phyloP scores from a whole-genome alignment of 30 jellyfish, hydroid and myxozoan species.

The Rhopilema esculentum region DNA sequence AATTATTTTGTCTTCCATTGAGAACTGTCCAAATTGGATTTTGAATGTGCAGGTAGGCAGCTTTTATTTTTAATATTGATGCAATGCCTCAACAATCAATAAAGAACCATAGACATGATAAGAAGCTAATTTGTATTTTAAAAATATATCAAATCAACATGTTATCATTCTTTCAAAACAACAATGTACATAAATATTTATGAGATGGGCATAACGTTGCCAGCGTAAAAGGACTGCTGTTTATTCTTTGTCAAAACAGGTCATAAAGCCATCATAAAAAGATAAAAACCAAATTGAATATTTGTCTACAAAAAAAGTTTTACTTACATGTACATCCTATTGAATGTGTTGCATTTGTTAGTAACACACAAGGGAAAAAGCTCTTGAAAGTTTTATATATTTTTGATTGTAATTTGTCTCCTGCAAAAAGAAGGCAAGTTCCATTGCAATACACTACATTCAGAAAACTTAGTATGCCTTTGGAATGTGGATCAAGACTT shows the following conservation, averaged over 20 bases:
- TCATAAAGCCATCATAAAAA: background rate
- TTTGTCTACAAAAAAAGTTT: background rate
- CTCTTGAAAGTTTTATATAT: conserved; percentile 77
- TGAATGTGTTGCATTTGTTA: conserved; percentile 96
- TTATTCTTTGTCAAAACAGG: too few relatives aligned
- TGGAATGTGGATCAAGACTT: background rate
- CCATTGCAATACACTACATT: background rate
- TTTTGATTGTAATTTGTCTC: conserved; percentile 72
- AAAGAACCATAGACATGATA: too few relatives aligned
- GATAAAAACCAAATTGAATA: background rate
- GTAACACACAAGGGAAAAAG: conserved; percentile 81
- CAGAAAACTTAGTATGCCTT: background rate
- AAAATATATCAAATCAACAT: too few relatives aligned
- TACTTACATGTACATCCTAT: conserved; percentile 97
- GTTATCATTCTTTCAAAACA: too few relatives aligned
- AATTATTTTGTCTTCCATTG: too few relatives aligned
- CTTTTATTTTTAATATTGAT: too few relatives aligned
- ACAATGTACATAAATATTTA: too few relatives aligned
- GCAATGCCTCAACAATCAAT: too few relatives aligned
- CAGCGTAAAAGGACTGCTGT: background rate
- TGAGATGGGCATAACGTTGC: too few relatives aligned
- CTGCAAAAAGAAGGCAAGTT: conserved; percentile 38
- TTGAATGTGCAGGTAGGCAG: too few relatives aligned
- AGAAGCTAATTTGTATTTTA: too few relatives aligned
- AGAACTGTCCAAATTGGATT: too few relatives aligned